Percentiles rank a stretch among this genome's conserved stretches.
Evolutionary conservation across 1,140 invertebrate species (phyloP).

Genomic region (Heliothis virescens): DNA sequence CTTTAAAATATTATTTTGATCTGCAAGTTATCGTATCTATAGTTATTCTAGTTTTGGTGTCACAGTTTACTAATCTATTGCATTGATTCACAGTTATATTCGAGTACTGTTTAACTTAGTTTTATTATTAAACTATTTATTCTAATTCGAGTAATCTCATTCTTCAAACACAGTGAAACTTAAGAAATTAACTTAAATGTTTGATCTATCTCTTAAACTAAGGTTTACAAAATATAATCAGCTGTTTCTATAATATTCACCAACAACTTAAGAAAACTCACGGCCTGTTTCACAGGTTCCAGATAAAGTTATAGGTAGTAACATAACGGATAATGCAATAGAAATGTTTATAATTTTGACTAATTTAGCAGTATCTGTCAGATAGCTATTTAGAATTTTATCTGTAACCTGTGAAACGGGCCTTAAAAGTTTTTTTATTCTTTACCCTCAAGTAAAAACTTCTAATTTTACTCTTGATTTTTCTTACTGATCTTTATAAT

Average conservation of each 20-base stretch:
- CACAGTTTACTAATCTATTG: slow-evolving; percentile 19
- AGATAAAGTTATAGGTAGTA: too few relatives aligned
- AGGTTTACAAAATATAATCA: too few relatives aligned
- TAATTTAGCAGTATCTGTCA: too few relatives aligned
- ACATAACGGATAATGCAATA: too few relatives aligned
- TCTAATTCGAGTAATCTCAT: slow-evolving; percentile 19
- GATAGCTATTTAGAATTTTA: too few relatives aligned
- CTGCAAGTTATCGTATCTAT: slow-evolving; percentile 22
- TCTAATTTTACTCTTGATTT: background rate
- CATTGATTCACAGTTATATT: background rate
- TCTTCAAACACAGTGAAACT: background rate
- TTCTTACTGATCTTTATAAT: background rate
- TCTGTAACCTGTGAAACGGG: too few relatives aligned
- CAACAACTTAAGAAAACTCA: too few relatives aligned
- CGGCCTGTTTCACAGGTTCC: too few relatives aligned
- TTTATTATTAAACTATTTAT: too few relatives aligned
- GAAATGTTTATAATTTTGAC: too few relatives aligned
- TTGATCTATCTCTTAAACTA: background rate
- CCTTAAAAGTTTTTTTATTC: too few relatives aligned
- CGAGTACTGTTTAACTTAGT: background rate
- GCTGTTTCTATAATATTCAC: too few relatives aligned
- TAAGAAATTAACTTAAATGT: background rate
- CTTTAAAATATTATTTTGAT: background rate
- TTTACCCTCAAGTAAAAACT: background rate
- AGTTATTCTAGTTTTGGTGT: slow-evolving; percentile 29